Conservation (phyloP, 2,797 vertebrate genomes). For the Coregonus sp. region DNA sequence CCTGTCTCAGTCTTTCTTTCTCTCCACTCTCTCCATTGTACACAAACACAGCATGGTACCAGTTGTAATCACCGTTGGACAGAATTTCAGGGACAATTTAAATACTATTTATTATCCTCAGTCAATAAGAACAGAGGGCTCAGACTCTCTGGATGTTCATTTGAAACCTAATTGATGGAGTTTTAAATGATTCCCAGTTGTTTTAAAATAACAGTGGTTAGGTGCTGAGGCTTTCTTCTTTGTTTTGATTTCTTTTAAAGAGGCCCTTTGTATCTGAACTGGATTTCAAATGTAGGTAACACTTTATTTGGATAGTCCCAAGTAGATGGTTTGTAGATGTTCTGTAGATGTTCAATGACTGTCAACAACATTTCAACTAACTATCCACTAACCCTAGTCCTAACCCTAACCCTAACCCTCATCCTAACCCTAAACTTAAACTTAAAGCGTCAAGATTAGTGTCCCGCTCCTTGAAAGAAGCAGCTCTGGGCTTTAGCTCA, state of each 20-base stretch:
- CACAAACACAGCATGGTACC: conserved; percentile 92
- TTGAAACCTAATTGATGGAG: conserved; percentile 71
- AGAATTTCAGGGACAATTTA: conserved; percentile 99
- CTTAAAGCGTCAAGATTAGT: no score
- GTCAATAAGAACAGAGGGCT: conserved; percentile 84
- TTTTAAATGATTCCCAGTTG: conserved; percentile 61
- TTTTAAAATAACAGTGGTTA: conserved; percentile 41
- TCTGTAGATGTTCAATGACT: no score
- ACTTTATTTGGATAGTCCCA: not conserved
- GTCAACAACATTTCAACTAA: no score
- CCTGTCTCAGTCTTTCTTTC: conserved; percentile 49
- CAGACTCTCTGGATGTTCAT: conserved; percentile 71
- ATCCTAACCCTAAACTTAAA: no score
- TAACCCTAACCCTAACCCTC: no score
- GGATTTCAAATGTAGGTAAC: not conserved
- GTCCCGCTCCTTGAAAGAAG: no score
- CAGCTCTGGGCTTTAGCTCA: no score
- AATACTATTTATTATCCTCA: conserved; percentile 98
- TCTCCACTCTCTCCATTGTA: conserved; percentile 58
- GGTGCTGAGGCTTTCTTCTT: conserved; percentile 19
- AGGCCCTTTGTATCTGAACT: not conserved
- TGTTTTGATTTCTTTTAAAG: conserved; percentile 21
- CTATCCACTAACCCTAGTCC: no score
- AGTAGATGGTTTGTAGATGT: no score
- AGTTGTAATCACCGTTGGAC: conserved; percentile 98